Percentiles rank a stretch among this genome's conserved stretches.
Conservation (phyloP, 1,140 invertebrate species). For the Drosophila albomicans region DNA sequence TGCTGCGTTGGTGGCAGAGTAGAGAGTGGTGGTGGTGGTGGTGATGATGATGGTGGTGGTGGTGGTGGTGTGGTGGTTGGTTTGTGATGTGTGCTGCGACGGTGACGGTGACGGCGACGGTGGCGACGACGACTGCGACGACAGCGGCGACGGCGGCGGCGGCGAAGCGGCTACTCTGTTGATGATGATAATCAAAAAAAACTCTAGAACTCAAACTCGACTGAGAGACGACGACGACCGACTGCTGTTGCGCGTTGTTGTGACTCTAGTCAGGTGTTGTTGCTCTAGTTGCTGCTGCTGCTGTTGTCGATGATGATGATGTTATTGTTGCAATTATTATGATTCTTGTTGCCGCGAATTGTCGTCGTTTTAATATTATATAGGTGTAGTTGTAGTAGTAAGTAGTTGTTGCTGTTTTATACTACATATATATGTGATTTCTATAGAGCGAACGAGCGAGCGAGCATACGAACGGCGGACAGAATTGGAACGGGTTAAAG, state of each 20-base stretch:
- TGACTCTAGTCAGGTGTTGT: conserved; percentile 17
- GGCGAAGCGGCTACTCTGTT: conserved; percentile 32
- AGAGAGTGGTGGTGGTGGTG: conserved; percentile 11
- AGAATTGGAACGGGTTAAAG: conserved; percentile 85
- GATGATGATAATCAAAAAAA: conserved; percentile 51
- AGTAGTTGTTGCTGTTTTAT: conserved; percentile 39
- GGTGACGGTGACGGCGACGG: conserved; percentile 55
- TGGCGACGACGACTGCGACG: conserved; percentile 41
- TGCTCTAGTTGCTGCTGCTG: conserved; percentile 7
- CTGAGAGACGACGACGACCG: conserved; percentile 32
- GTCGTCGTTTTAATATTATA: conserved; percentile 14
- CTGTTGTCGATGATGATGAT: not conserved
- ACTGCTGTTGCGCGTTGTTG: conserved; percentile 7
- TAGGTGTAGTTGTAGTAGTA: conserved; percentile 20
- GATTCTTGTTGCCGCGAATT: not conserved
- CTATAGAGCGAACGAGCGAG: conserved; percentile 77
- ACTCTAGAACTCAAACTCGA: conserved; percentile 43
- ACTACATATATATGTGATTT: conserved; percentile 58
- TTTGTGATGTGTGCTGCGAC: conserved; percentile 59
- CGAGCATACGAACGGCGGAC: conserved; percentile 80
- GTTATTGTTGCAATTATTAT: conserved; percentile 13
- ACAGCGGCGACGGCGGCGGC: conserved; percentile 18
- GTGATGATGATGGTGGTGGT: conserved; percentile 35
- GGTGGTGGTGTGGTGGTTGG: conserved; percentile 62
- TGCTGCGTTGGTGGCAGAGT: conserved; percentile 49